Conservation (phyloP, 1,140 invertebrate genomes). For the Whitmania pigra region DNA sequence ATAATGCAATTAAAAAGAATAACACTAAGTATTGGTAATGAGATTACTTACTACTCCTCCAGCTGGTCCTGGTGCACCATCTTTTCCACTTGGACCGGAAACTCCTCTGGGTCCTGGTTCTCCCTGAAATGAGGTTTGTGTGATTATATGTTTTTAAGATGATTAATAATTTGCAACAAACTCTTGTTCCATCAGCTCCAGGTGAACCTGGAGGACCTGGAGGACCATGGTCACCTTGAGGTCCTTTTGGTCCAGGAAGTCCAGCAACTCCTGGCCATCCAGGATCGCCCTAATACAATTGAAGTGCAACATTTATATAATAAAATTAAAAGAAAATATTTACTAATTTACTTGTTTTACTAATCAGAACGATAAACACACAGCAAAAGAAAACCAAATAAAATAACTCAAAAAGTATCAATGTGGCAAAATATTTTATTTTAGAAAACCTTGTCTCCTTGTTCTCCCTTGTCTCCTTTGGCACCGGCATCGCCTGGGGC, state of each 20-base stretch:
- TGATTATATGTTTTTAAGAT: not conserved
- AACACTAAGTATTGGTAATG: not conserved
- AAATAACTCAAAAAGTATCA: not conserved
- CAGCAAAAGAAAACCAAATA: not conserved
- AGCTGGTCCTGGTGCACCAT: slow-evolving; percentile 2
- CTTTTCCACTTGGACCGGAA: slow-evolving; percentile 6
- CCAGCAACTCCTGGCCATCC: slow-evolving; percentile 3
- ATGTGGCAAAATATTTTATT: not conserved
- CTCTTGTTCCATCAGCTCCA: slow-evolving; percentile 12
- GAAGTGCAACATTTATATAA: not conserved
- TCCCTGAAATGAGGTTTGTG: slow-evolving; percentile 10
- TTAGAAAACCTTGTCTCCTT: slow-evolving; percentile 7
- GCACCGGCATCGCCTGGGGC: not conserved
- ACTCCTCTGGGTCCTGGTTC: slow-evolving; percentile 9
- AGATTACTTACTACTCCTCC: slow-evolving; percentile 3
- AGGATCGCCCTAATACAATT: not conserved
- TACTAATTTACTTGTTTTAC: too few species aligned
- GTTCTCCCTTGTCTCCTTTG: slow-evolving; percentile 8
- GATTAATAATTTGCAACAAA: not conserved
- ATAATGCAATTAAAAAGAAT: not conserved
- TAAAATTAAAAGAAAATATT: not conserved
- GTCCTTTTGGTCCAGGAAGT: slow-evolving; percentile 8
- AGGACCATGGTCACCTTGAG: slow-evolving; percentile 9
- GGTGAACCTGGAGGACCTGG: slow-evolving; percentile 14
- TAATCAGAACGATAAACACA: too few species aligned